A percentile compares a stretch with the other conserved stretches of the same genome.
phyloP scores from a whole-genome alignment of 2,113 vertebrate species.

The Orthonyx spaldingii region DNA sequence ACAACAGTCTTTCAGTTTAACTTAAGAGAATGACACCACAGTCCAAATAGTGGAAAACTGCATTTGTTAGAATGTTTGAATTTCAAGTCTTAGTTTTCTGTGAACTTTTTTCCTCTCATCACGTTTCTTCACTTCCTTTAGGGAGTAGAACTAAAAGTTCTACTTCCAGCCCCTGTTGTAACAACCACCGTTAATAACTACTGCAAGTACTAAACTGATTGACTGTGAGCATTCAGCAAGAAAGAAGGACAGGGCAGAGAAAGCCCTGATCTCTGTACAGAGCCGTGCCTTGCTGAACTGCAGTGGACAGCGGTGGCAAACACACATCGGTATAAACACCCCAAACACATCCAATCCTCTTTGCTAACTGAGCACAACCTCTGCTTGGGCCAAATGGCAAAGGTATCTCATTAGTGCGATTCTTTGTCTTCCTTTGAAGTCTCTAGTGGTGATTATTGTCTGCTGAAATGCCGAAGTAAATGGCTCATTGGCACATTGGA shows the following conservation, averaged over 20 bases:
- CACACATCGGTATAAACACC: not conserved
- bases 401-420: not conserved
- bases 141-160: not conserved
- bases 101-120: not conserved
- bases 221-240: not conserved
- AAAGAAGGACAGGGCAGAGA: not conserved
- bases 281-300: not conserved
- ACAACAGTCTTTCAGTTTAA: slow-evolving; percentile 5
- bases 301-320: not conserved
- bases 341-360: not conserved
- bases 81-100: not conserved
- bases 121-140: not conserved
- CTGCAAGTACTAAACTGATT: not conserved
- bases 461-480: not conserved
- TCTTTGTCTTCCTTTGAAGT: not conserved
- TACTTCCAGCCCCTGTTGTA: not conserved
- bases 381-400: not conserved
- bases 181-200: not conserved
- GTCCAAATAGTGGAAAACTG: not conserved
- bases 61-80: not conserved
- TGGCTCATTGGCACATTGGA: not conserved
- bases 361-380: accelerated
- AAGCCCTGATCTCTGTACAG: not conserved
- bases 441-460: not conserved
- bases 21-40: not conserved